Percentiles rank a stretch among this genome's conserved stretches.
phyloP scores from a whole-genome alignment of 1,140 invertebrate species.

The Drosophila kepulauana region DNA sequence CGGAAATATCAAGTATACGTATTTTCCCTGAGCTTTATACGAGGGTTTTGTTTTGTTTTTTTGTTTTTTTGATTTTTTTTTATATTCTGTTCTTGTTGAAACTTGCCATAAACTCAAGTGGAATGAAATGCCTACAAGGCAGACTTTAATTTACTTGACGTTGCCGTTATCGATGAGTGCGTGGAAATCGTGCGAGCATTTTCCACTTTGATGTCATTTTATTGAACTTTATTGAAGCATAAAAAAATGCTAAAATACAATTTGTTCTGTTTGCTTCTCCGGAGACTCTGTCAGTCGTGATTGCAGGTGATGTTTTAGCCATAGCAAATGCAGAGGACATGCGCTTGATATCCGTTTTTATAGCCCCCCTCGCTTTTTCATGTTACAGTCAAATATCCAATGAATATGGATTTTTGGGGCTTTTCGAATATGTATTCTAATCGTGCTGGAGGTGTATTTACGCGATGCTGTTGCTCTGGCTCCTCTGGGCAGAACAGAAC shows the following conservation, averaged over 20 bases:
- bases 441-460: slow-evolving; percentile 43
- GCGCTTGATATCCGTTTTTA: slow-evolving; percentile 55
- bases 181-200: slow-evolving; percentile 36
- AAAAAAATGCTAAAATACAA: slow-evolving; percentile 66
- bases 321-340: slow-evolving; percentile 13
- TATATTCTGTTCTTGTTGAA: slow-evolving; percentile 10
- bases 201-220: slow-evolving; percentile 69
- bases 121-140: slow-evolving; percentile 34
- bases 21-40: neutral
- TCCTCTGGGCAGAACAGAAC: slow-evolving; percentile 16
- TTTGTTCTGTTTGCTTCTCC: slow-evolving; percentile 22
- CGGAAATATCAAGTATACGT: neutral
- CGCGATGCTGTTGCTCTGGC: slow-evolving; percentile 27
- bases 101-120: slow-evolving; percentile 16
- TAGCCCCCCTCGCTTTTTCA: slow-evolving; percentile 43
- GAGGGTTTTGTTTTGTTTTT: neutral
- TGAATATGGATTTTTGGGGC: slow-evolving; percentile 59
- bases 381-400: neutral
- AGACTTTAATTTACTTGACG: slow-evolving; percentile 65
- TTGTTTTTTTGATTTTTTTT: no score
- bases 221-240: slow-evolving; percentile 79
- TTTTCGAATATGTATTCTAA: slow-evolving; percentile 74
- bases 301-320: slow-evolving; percentile 33
- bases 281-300: slow-evolving; percentile 15
- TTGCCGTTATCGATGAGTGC: slow-evolving; percentile 45